phyloP scores from a whole-genome alignment of 2,113 vertebrate genomes.

The Gallinago media region DNA sequence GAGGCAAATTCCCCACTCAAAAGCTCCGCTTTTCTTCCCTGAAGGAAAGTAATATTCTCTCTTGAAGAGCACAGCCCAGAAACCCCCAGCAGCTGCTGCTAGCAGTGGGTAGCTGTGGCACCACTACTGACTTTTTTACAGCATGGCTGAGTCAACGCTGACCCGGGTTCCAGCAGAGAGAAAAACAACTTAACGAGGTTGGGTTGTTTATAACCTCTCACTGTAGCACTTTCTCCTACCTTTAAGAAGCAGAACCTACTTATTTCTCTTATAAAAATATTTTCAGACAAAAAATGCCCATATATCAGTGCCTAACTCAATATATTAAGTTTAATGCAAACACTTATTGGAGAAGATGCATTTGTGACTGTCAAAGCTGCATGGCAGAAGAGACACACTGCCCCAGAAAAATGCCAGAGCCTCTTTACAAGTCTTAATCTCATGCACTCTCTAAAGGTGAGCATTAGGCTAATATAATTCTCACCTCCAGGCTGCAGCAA shows the following conservation, averaged over 20 bases:
- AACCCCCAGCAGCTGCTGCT: neutral
- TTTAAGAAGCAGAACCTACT: neutral
- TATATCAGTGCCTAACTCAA: accelerated
- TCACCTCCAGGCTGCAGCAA: neutral
- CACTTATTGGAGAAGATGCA: accelerated
- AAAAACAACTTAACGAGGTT: neutral
- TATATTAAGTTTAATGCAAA: neutral
- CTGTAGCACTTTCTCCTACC: neutral
- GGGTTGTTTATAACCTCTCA: neutral
- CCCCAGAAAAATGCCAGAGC: neutral
- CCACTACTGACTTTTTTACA: neutral
- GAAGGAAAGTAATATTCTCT: slow-evolving; percentile 1
- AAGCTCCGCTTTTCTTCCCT: neutral
- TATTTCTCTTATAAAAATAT: neutral
- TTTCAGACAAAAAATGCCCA: neutral
- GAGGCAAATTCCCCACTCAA: neutral
- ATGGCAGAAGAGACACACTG: neutral
- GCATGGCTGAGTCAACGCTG: neutral
- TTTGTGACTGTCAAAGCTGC: neutral
- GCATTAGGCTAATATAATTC: accelerated
- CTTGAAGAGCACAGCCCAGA: neutral
- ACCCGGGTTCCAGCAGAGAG: neutral
- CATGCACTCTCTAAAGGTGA: neutral
- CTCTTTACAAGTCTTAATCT: neutral
- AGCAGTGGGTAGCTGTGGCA: neutral